Evolutionary conservation across 2,797 vertebrate genomes (phyloP).

Genomic region (Gila robusta): DNA sequence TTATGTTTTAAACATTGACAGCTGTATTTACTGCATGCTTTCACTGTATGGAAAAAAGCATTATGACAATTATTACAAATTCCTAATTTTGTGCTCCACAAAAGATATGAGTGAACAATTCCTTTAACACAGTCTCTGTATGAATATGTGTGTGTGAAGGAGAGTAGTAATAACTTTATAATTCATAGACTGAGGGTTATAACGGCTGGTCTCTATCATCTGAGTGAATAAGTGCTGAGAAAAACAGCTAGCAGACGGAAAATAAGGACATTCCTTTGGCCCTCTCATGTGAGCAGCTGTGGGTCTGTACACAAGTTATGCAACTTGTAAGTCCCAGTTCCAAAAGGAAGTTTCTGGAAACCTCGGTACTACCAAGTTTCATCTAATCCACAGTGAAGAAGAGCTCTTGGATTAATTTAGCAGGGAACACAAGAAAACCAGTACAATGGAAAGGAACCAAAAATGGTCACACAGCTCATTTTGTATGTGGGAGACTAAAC

Average conservation of each 20-base stretch:
- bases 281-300: constrained; percentile 58
- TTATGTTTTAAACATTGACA: neutral
- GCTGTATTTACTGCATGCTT: neutral
- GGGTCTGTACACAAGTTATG: constrained; percentile 48
- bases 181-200: constrained; percentile 7
- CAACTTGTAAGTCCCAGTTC: constrained; percentile 35
- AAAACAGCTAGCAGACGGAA: constrained; percentile 31
- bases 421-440: neutral
- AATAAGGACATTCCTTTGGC: constrained; percentile 49
- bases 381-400: neutral
- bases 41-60: neutral
- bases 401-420: neutral
- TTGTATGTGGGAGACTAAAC: neutral
- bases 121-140: neutral
- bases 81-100: neutral
- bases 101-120: neutral
- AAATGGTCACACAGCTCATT: neutral
- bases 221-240: constrained; percentile 12
- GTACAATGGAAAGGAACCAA: neutral
- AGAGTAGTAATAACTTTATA: constrained; percentile 17
- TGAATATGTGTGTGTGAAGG: neutral
- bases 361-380: neutral
- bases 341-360: constrained; percentile 53
- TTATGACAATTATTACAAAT: neutral
- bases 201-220: constrained; percentile 27